Conservation (phyloP, 2,888 invertebrate genomes). For the Macroteleia sp. region DNA sequence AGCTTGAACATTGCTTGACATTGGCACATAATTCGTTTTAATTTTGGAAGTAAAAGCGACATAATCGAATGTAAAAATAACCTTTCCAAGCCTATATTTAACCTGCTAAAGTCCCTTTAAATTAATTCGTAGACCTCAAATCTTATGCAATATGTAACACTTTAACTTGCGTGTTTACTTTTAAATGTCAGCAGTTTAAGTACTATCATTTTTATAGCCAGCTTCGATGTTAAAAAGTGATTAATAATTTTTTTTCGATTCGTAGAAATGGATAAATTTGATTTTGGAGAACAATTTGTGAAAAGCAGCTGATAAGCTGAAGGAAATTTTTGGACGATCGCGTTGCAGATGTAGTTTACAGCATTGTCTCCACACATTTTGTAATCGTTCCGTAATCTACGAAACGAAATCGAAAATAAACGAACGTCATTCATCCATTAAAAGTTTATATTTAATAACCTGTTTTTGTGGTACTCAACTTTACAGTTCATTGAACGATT, state of each 20-base stretch:
- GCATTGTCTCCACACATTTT: conserved; percentile 6
- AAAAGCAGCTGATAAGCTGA: background rate
- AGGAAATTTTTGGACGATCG: background rate
- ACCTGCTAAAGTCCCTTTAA: conserved; percentile 16
- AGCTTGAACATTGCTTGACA: conserved; percentile 9
- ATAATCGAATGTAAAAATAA: conserved; percentile 28
- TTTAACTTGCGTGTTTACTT: conserved; percentile 33
- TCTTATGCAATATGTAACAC: conserved; percentile 34
- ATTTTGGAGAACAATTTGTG: background rate
- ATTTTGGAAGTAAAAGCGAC: conserved; percentile 30
- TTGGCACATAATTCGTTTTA: conserved; percentile 26
- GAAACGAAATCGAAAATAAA: conserved; percentile 37
- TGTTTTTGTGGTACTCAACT: conserved; percentile 45
- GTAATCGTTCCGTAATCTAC: conserved; percentile 9
- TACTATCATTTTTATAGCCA: conserved; percentile 13
- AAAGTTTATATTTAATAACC: conserved; percentile 55
- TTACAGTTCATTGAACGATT: conserved; percentile 62
- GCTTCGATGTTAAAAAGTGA: conserved; percentile 5
- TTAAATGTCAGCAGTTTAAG: conserved; percentile 49
- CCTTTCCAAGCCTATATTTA: conserved; percentile 24
- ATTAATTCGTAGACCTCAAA: conserved; percentile 15
- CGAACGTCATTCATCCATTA: conserved; percentile 40
- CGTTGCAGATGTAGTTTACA: background rate
- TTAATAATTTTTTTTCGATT: conserved; percentile 19
- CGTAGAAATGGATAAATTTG: background rate